Percentiles rank a stretch among this genome's conserved stretches.
Conservation (phyloP, 64 coral and sea anemone genomes). For the Acropora tenuis region DNA sequence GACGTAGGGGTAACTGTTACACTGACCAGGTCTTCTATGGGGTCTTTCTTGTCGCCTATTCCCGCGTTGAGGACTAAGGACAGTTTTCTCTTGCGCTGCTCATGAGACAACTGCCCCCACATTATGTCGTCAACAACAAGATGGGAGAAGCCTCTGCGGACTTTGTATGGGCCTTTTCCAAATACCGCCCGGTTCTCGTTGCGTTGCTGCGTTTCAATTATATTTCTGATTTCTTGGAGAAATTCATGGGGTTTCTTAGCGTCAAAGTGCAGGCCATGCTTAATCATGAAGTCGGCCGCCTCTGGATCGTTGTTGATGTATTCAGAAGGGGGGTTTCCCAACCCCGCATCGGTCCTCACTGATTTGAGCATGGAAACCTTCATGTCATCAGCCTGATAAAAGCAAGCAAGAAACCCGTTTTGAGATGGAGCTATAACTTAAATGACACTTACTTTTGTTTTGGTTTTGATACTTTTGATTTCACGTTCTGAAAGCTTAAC, state of each 20-base stretch:
- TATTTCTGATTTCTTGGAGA: constrained; percentile 41
- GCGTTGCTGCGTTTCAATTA: constrained; percentile 50
- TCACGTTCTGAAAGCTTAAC: background rate
- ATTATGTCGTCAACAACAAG: constrained; percentile 25
- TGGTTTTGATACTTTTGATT: background rate
- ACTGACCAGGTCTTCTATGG: background rate
- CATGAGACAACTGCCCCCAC: constrained; percentile 24
- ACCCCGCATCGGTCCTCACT: constrained; percentile 13
- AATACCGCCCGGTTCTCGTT: constrained; percentile 49
- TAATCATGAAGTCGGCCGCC: constrained; percentile 49
- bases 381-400: constrained; percentile 40
- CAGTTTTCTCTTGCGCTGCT: constrained; percentile 11
- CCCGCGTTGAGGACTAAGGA: constrained; percentile 10
- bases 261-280: constrained; percentile 42
- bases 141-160: constrained; percentile 39
- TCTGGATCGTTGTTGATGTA: constrained; percentile 48
- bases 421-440: background rate
- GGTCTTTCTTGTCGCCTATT: constrained; percentile 16
- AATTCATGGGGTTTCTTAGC: constrained; percentile 41
- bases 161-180: constrained; percentile 48
- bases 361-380: constrained; percentile 39
- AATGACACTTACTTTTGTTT: background rate
- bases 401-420: background rate
- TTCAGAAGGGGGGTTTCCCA: constrained; percentile 26
- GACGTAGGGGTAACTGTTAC: background rate